Conservation (phyloP, 2,113 vertebrate genomes). For the Cochlearius cochlearius region DNA sequence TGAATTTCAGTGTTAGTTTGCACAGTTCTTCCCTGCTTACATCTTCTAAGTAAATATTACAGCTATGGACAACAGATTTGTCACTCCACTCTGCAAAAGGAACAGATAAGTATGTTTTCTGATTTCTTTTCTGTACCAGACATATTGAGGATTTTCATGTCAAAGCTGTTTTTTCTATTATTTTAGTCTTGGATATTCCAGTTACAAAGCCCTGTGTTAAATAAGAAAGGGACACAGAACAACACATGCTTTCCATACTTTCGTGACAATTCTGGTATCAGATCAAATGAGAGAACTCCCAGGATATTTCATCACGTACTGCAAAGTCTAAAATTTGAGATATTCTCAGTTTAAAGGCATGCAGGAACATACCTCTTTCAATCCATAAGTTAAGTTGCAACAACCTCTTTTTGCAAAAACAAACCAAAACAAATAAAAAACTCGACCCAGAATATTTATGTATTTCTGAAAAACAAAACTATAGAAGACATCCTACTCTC, state of each 20-base stretch:
- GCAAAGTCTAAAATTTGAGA: background rate
- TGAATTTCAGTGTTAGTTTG: background rate
- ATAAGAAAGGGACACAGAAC: background rate
- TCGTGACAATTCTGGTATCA: background rate
- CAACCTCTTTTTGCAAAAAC: background rate
- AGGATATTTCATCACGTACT: background rate
- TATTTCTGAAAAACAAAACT: background rate
- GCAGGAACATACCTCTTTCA: background rate
- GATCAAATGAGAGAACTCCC: background rate
- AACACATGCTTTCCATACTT: background rate
- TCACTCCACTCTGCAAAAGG: background rate
- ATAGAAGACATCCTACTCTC: background rate
- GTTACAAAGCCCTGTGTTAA: background rate
- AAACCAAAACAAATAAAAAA: background rate
- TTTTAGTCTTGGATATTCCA: background rate
- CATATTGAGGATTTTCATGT: background rate
- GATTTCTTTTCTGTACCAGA: background rate
- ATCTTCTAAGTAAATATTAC: background rate
- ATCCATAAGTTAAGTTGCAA: background rate
- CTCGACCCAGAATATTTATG: fast-evolving
- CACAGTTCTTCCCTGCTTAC: background rate
- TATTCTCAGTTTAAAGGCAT: background rate
- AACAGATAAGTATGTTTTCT: background rate
- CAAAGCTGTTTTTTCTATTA: background rate
- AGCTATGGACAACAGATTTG: background rate